These are phyloP conservation scores for Acronicta aceris DNA, from an alignment of 2,888 invertebrate genomes.

Conservation along the genomic window DNA sequence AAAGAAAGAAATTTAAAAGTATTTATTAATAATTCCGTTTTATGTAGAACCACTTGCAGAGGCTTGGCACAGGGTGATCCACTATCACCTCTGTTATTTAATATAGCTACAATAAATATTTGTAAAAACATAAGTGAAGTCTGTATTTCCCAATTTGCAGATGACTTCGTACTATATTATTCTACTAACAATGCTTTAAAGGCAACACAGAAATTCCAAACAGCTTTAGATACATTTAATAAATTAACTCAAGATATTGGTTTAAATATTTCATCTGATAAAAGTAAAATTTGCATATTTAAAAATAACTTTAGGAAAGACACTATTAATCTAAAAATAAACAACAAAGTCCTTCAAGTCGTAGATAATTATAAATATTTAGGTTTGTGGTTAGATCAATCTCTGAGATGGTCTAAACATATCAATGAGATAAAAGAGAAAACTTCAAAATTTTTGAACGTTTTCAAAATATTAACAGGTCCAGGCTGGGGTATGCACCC, in stretches of 20 bases:
- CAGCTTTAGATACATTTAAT: no score
- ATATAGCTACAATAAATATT: background rate
- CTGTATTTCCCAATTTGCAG: background rate
- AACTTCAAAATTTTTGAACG: no score
- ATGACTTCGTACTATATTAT: background rate
- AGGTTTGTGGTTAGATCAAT: background rate
- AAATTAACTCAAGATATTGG: background rate
- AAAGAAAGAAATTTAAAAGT: no score
- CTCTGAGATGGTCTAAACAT: no score
- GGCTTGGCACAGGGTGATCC: conserved; percentile 1
- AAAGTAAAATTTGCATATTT: background rate
- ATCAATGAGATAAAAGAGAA: no score
- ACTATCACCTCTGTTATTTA: background rate
- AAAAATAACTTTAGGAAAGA: background rate
- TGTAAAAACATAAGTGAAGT: background rate
- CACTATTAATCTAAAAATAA: background rate
- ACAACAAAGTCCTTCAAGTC: background rate
- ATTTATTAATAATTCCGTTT: no score
- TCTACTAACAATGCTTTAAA: background rate
- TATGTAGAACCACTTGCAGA: background rate
- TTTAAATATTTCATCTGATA: background rate
- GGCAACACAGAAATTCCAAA: no score
- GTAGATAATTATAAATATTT: background rate
- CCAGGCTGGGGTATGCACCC: no score
- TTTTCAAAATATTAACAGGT: no score